Evolutionary conservation across 2,888 invertebrate species (phyloP), one percentile per base, ranked within the genome.

Genomic region (Melieria omissa): DNA sequence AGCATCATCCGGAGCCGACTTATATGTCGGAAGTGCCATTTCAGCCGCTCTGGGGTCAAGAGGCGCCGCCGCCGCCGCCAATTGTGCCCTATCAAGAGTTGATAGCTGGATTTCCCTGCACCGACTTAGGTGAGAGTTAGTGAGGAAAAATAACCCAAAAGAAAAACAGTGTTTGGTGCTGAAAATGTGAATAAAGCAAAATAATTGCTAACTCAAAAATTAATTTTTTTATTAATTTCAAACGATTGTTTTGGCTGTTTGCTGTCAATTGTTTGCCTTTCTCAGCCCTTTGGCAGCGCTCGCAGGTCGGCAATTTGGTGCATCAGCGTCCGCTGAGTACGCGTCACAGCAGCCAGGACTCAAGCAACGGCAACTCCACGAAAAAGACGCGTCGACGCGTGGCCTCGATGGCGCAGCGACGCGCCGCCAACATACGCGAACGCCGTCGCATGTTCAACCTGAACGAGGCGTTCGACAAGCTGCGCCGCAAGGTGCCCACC

Each of bases 391-490:
- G 97, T 6, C 90, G 97, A 4, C 90, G 97, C 44, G 95, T 96
- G 4, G 96, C 97, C 0, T 95, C 96, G 0, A 90, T 96, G 81
- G 96, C 96, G 0, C 97, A 97, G 85, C 89, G 97, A 49, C 90
- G 96, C 67, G 97, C 97, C 0, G 97, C 97, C 44, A 97, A 97
- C 87, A 96, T 97, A 76, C 91, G 97, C 4, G 98, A 98, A 86
- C 89, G 98, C 65, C 90, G 97, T 41, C 90, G 98, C 75, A 98
- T 98, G 97, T 97, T 96, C 86, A 97, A 97, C 87, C 88, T 98
- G 75, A 98, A 98, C 85, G 97, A 97, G 85, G 97, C 97, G 1
- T 98, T 98, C 82, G 98, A 98, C 84, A 95, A 95, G 83, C 88
- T 98, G 55, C 89, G 98, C 44, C 90, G 96, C 81, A 96, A 96